Evolutionary conservation across 2,113 vertebrate species (phyloP).

Genomic region (Neomonachus schauinslandi): DNA sequence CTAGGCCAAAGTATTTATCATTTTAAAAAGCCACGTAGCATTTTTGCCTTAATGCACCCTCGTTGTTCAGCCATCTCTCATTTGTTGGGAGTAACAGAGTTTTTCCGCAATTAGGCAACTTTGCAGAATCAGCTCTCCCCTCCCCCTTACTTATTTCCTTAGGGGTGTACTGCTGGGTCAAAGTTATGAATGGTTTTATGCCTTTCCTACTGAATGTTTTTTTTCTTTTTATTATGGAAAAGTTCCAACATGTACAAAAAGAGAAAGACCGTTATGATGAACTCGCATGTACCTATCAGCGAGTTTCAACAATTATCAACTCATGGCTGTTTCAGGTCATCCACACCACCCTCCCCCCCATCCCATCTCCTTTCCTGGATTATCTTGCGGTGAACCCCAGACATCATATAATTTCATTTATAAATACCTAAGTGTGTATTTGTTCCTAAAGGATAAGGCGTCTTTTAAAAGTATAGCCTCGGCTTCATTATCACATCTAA

Average conservation of each 20-base stretch:
- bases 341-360: not conserved
- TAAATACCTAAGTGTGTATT: not conserved
- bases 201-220: slow-evolving; percentile 24
- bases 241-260: slow-evolving; percentile 32
- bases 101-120: slow-evolving; percentile 48
- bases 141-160: slow-evolving; percentile 13
- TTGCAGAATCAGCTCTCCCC: slow-evolving; percentile 15
- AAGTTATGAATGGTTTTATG: slow-evolving; percentile 50
- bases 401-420: not conserved
- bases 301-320: not conserved
- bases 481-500: slow-evolving; percentile 18
- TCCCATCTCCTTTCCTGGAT: not conserved
- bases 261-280: not conserved
- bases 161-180: not conserved
- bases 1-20: slow-evolving; percentile 58
- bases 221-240: slow-evolving; percentile 52
- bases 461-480: not conserved
- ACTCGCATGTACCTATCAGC: not conserved
- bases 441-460: not conserved
- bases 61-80: not conserved
- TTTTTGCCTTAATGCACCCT: slow-evolving; percentile 31
- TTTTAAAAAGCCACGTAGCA: slow-evolving; percentile 57
- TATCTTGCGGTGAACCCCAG: not conserved
- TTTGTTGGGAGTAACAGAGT: not conserved
- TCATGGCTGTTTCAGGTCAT: not conserved